Evolutionary conservation across 2,888 invertebrate species (phyloP).

Genomic region (Caenorhabditis angaria): DNA sequence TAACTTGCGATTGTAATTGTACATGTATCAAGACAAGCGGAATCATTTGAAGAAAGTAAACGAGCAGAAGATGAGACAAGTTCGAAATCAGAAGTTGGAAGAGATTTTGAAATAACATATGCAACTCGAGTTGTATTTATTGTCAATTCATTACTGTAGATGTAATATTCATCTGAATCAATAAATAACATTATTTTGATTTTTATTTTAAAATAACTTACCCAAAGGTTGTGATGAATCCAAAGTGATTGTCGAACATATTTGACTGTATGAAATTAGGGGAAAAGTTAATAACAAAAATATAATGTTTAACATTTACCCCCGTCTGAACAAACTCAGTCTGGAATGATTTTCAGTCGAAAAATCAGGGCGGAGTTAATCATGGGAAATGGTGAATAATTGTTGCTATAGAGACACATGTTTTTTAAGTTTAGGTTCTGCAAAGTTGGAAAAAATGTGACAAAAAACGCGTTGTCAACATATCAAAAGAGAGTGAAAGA

Average conservation of each 20-base stretch:
- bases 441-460: not conserved
- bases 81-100: slow-evolving; percentile 27
- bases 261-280: not conserved
- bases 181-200: not conserved
- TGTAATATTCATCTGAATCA: slow-evolving; percentile 2
- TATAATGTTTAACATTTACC: not conserved
- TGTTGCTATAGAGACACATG: not conserved
- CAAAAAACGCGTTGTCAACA: not conserved
- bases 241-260: not conserved
- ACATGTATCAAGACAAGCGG: slow-evolving; percentile 19
- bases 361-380: not conserved
- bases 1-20: slow-evolving; percentile 24
- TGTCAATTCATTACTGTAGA: slow-evolving; percentile 35
- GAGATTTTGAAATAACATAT: slow-evolving; percentile 22
- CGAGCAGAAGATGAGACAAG: slow-evolving; percentile 25
- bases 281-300: not conserved
- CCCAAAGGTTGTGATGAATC: not conserved
- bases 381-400: not conserved
- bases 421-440: not conserved
- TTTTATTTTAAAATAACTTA: not conserved
- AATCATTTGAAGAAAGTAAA: slow-evolving; percentile 11
- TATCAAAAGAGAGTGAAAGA: no score
- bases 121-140: slow-evolving; percentile 21
- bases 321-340: not conserved
- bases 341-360: not conserved